Conservation (phyloP, 2,113 vertebrate genomes). For the Calyptomena viridis region DNA sequence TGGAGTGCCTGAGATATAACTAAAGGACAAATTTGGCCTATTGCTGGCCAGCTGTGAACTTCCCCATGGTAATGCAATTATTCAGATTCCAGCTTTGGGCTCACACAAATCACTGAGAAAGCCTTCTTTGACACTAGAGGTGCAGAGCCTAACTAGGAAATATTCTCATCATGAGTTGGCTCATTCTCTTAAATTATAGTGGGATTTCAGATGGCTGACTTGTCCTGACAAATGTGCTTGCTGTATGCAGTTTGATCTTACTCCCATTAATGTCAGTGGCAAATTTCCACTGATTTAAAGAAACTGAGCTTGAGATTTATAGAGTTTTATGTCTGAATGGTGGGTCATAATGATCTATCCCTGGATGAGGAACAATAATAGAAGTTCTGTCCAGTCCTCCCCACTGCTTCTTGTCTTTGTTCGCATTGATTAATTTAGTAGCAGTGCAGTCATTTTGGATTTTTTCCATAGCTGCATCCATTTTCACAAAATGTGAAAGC, state of each 20-base stretch:
- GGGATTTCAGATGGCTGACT: conserved; percentile 42
- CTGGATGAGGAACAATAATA: conserved; percentile 54
- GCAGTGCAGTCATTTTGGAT: conserved; percentile 52
- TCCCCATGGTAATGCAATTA: not conserved
- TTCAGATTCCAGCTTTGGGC: conserved; percentile 10
- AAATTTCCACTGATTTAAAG: conserved; percentile 61
- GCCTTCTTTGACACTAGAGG: conserved; percentile 24
- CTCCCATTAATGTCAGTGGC: conserved; percentile 59
- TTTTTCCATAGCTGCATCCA: conserved; percentile 63
- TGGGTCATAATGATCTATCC: conserved; percentile 52
- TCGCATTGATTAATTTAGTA: conserved; percentile 33
- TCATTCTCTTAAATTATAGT: conserved; percentile 56
- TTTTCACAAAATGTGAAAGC: conserved; percentile 65
- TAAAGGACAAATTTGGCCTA: not conserved
- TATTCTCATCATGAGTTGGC: conserved; percentile 11
- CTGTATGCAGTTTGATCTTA: conserved; percentile 53
- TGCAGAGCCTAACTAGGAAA: conserved; percentile 17
- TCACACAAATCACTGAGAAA: conserved; percentile 44
- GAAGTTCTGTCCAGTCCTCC: conserved; percentile 45
- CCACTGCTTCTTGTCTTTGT: conserved; percentile 45
- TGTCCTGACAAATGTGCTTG: conserved; percentile 51
- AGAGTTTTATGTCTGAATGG: conserved; percentile 48
- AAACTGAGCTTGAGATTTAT: conserved; percentile 56
- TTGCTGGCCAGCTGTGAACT: conserved; percentile 8
- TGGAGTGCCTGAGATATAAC: not conserved